These are phyloP conservation scores for Remorina albescens DNA, from an alignment of 2,797 vertebrate species.

Conservation along the genomic window DNA sequence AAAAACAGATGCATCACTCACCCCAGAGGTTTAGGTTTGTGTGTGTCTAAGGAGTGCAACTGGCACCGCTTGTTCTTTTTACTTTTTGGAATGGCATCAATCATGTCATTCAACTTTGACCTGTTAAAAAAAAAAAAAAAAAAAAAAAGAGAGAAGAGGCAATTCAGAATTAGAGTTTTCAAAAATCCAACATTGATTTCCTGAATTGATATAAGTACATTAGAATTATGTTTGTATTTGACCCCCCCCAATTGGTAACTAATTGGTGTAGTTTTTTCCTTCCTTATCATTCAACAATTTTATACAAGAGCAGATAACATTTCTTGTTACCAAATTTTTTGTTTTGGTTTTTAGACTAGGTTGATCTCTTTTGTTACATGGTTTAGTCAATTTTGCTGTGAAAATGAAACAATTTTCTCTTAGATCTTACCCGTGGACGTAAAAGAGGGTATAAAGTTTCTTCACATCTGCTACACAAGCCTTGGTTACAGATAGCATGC, in stretches of 20 bases:
- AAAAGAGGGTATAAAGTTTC: conserved; percentile 96
- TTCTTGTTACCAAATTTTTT: background rate
- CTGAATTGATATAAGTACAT: no score
- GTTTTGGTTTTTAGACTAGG: background rate
- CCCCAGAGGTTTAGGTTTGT: conserved; percentile 98
- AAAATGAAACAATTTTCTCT: background rate
- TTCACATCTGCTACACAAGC: conserved; percentile 92
- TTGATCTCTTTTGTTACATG: background rate
- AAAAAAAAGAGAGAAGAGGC: background rate
- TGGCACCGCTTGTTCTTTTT: conserved; percentile 99
- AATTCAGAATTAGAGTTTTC: no score
- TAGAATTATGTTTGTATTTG: no score
- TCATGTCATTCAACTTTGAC: conserved; percentile 96
- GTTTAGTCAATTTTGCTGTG: background rate
- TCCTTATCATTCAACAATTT: no score
- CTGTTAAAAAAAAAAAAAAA: conserved; percentile 72
- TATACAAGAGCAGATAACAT: background rate
- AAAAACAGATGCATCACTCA: conserved; percentile 80
- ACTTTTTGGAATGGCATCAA: conserved; percentile 98
- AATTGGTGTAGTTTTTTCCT: background rate
- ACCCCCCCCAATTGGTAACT: no score
- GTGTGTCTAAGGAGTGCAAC: conserved; percentile 97
- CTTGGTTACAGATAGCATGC: conserved; percentile 92
- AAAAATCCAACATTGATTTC: no score
- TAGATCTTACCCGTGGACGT: conserved; percentile 92